Base-by-base conservation (phyloP, 2,888 invertebrate genomes). In the Deilephila elpenor region DNA sequence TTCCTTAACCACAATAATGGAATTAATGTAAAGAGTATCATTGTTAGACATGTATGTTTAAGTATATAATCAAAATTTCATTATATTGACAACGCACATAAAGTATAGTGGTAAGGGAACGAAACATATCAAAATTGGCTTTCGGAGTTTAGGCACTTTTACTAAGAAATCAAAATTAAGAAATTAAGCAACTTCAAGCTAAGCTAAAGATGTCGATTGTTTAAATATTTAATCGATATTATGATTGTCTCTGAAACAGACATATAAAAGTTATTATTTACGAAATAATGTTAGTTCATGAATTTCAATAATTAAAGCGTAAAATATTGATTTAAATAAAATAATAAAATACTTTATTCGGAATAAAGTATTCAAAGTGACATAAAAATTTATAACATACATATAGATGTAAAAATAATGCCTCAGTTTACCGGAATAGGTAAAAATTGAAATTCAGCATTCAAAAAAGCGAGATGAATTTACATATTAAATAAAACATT, bases 61-160 rank as follows among this genome's bases (percentile, higher is more conserved):
- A 14, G 20, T 37, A 64, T 44, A 44, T 64, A 64, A 37, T 62
- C 37, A 64, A 5, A 19, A 60, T 29, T 60, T 64, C 20, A 67
- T 51, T 5, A 25, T 5, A 44, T 25, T 73, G 51, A 74, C 64
- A 71, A 70, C 72, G 73, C 61, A 75, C 62, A 74, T 73, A 72
- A 70, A 62, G 64, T 51, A 29, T 20, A 32, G 73, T 71, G 25
- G 59, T 61, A 7, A 75, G 73, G 75, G 61, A 37, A 74, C 76
- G 67, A 67, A 44, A 67, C 67, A 67, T 67, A 67, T 67, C 67
- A 67, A 67, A 67, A 64, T 64, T 20, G 20, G 20, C 44, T 67
- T 14, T 60, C 32, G 25, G 8, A 44, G 37, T 67, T 67, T 44
- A 29, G 67, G 44, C 44, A 25, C 17, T n/a, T 44, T 37, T 44